Conservation (phyloP, 2,113 vertebrate species). For the Lepidothrix coronata region DNA sequence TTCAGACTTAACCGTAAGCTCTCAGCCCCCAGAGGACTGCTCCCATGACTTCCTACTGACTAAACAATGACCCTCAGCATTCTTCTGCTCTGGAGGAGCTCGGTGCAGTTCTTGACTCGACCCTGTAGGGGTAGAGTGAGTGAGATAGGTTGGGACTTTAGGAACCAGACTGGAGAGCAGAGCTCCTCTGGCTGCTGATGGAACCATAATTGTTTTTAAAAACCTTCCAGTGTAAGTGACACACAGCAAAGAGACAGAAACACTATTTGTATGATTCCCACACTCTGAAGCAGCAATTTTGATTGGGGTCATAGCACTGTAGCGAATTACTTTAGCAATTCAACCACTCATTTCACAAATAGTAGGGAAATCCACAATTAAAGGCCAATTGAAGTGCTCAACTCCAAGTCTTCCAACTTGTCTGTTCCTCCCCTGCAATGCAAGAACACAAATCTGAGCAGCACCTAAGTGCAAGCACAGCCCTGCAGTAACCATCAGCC, state of each 20-base stretch:
- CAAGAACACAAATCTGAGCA: accelerated
- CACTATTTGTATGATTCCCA: too few relatives aligned
- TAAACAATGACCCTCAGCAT: not conserved
- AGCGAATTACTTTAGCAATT: not conserved
- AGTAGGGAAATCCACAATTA: not conserved
- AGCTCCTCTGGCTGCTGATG: not conserved
- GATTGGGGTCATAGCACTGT: not conserved
- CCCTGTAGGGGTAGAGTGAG: not conserved
- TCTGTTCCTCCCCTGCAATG: not conserved
- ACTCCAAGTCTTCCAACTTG: not conserved
- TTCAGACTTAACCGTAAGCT: not conserved
- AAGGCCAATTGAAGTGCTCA: not conserved
- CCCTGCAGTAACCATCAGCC: not conserved
- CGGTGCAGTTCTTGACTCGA: not conserved
- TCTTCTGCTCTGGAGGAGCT: not conserved
- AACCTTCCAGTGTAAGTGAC: not conserved
- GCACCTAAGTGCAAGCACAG: not conserved
- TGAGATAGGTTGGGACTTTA: not conserved
- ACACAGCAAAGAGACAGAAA: not conserved
- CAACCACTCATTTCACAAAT: not conserved
- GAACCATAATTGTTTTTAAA: not conserved
- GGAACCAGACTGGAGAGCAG: not conserved
- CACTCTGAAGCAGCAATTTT: not conserved
- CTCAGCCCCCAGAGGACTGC: not conserved
- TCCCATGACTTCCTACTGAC: not conserved